Base-by-base conservation (phyloP, 2,113 vertebrate species). In the Cyphomyrus discorhynchus region DNA sequence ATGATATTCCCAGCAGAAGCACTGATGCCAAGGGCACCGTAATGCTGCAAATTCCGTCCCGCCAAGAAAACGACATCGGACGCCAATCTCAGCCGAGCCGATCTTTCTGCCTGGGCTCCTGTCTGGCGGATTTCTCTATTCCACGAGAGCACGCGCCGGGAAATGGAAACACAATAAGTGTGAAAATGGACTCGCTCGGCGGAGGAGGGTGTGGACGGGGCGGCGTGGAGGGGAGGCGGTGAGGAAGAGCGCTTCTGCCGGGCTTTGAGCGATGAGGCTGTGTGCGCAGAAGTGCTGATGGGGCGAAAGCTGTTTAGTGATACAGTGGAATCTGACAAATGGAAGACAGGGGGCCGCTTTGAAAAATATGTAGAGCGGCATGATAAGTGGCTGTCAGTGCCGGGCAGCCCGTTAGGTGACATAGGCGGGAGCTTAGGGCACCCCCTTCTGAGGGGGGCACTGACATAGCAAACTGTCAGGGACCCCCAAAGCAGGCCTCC, bases 161-260 rank as follows among this genome's bases (percentile, higher is more conserved):
- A 87, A 87, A 87, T 87, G 50, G 50, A 56, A 87, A 87, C 85
- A 87, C 85, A 56, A 87, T 87, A 87, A 87, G 85, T 87, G 85
- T 87, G 85, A 87, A 87, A 87, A 56, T 53, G 50, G 85, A 56
- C 47, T 52, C 84, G 84, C 21, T 50, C 46, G 46, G 84, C 13
- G 24, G 84, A 50, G 84, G 47, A 86, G 47, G 50, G 9, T 9
- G 4, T 5, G n/a, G 27, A 10, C 85, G n/a, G 8, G 85, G 6
- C 4, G 1, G 47, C 6, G 11, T n/a, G 84, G 24, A 53, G 27
- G 27, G 49, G 11, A 39, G 49, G 15, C 19, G 8, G 49, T 4
- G 49, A 27, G 7, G 50, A 35, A 5, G 49, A 10, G 2, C 1
- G 49, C 17, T 86, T 56, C 49, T 17, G 85, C 11, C 2, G 4